Conservation (phyloP, 2,797 vertebrate species). For the Phrynocephalus forsythii region DNA sequence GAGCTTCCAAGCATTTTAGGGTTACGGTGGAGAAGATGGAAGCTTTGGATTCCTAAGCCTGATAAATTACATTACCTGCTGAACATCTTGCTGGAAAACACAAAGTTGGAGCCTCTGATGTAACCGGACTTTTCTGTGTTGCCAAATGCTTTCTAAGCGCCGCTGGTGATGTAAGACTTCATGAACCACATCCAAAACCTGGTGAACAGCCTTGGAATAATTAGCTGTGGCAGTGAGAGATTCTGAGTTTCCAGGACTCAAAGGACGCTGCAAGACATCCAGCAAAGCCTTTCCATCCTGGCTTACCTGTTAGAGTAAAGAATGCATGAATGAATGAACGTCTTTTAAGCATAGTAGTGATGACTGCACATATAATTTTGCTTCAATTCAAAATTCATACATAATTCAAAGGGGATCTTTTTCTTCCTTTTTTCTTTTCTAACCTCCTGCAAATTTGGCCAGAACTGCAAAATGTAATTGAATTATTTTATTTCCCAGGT, state of each 20-base stretch:
- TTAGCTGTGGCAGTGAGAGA: slow-evolving; percentile 97
- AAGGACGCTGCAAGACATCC: slow-evolving; percentile 95
- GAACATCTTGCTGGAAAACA: slow-evolving; percentile 98
- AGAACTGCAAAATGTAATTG: neutral
- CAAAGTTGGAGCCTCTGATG: slow-evolving; percentile 98
- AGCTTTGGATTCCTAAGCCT: neutral
- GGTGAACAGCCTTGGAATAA: slow-evolving; percentile 97
- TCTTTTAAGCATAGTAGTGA: neutral
- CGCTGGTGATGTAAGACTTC: slow-evolving; percentile 97
- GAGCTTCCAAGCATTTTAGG: neutral
- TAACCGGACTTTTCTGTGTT: slow-evolving; percentile 95
- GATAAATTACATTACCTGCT: slow-evolving; percentile 85
- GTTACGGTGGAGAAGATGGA: neutral
- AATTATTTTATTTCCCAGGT: slow-evolving; percentile 3
- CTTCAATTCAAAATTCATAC: neutral
- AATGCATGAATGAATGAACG: slow-evolving; percentile 19
- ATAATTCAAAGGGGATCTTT: neutral
- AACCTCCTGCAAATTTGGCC: neutral
- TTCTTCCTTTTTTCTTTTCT: neutral
- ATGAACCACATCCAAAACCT: slow-evolving; percentile 95
- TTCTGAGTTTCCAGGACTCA: slow-evolving; percentile 95
- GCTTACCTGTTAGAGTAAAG: slow-evolving; percentile 86
- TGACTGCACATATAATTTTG: neutral
- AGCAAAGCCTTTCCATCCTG: slow-evolving; percentile 96
- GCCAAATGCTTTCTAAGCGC: slow-evolving; percentile 96